Base-by-base conservation (phyloP, 1,140 invertebrate genomes). In the Macrosteles quadrilineatus region DNA sequence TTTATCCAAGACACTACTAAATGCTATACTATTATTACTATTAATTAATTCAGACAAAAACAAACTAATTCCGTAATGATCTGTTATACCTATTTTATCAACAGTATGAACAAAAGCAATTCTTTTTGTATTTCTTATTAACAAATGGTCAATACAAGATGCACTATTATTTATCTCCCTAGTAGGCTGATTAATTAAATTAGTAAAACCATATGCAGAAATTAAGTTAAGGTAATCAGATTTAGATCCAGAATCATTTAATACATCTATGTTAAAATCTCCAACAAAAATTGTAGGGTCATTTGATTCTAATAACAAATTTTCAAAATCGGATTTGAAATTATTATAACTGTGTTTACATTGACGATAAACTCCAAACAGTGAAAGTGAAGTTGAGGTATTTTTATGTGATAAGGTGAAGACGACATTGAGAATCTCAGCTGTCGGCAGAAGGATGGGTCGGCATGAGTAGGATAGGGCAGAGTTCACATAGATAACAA, bases 401-500 rank as follows among this genome's bases (percentile, higher is more conserved):
- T 9, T 19, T 19, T 4, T n/a, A 11, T 11, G 14, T 19, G 14
- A 19, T 50, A 19, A 50, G 3, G n/a, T 50, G 4, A 19, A 50
- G 21, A 19, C 47, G 21, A 50, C 47, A 50, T 50, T 6, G 4
- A 50, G 4, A 50, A 50, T 19, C 21, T 50, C 47, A 11, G 47
- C 47, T 19, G 47, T 19, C 2, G 47, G 21, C 6, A 50, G n/a
- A 6, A 50, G n/a, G 2, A 50, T 50, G 2, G 3, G 6, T 50
- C 3, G 6, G 21, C n/a, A 19, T 3, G 47, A 11, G 14, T 9
- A 50, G 6, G 2, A 19, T 4, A 50, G 47, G 3, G 4, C 47
- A 50, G 47, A 50, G 47, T 50, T 21, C 47, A 50, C 4, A n/a
- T 50, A 50, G 47, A 50, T 50, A 6, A 50, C 47, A 17, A 50